These are phyloP conservation scores for Paradoxurus hermaphroditus DNA, from an alignment of 2,113 vertebrate species.

Conservation along the genomic window DNA sequence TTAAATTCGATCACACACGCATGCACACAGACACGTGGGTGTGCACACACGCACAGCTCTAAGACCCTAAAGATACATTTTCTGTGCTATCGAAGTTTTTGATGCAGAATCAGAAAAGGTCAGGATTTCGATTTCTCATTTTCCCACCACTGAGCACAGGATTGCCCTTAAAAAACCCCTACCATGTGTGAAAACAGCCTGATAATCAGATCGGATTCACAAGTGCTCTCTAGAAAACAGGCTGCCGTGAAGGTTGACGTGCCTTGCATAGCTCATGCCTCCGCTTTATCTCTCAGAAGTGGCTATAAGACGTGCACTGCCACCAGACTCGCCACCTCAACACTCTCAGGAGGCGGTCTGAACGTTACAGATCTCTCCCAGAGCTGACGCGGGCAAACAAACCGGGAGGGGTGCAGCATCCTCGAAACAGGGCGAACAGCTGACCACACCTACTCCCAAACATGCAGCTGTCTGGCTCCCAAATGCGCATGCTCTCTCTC, in stretches of 20 bases:
- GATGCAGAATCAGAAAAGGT: neutral
- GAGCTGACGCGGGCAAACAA: neutral
- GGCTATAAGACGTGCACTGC: neutral
- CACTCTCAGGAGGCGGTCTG: neutral
- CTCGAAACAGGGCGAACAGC: neutral
- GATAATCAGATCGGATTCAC: constrained; percentile 35
- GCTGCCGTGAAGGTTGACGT: neutral
- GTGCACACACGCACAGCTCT: neutral
- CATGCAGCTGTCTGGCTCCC: neutral
- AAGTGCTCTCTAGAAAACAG: neutral
- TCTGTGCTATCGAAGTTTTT: neutral
- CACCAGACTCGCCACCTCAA: neutral
- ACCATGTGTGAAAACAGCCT: neutral
- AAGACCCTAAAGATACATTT: neutral
- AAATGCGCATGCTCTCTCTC: neutral
- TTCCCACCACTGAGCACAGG: neutral
- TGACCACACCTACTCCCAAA: neutral
- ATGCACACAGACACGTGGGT: neutral
- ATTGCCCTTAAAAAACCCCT: neutral
- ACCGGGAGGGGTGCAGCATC: accelerated
- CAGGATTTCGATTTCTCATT: neutral
- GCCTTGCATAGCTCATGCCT: neutral
- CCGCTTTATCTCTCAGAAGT: neutral
- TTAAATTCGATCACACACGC: neutral
- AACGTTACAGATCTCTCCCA: neutral